phyloP scores from a whole-genome alignment of 2,113 vertebrate genomes.

The Corythornis cristatus region DNA sequence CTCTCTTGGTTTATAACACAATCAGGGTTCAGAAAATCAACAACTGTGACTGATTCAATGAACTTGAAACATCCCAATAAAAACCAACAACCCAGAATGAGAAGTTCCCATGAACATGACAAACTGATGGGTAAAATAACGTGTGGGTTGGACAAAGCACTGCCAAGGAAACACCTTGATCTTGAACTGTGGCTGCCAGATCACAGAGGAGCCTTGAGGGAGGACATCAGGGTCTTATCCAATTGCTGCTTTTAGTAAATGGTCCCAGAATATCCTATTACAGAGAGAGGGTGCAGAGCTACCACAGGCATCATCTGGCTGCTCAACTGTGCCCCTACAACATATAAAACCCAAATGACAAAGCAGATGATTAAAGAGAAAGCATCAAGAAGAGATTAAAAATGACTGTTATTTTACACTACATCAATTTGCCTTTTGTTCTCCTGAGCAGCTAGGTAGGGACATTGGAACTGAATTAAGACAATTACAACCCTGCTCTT shows the following conservation, averaged over 20 bases:
- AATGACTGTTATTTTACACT: not conserved
- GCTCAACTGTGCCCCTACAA: not conserved
- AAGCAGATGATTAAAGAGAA: conserved; percentile 29
- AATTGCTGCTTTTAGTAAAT: not conserved
- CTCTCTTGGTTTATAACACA: not conserved
- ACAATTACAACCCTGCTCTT: not conserved
- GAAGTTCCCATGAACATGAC: not conserved
- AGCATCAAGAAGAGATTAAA: conserved; percentile 11
- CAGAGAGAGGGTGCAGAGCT: not conserved
- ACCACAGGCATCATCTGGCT: not conserved
- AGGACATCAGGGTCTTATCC: conserved; percentile 48
- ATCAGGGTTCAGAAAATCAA: not conserved
- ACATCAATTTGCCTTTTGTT: not conserved
- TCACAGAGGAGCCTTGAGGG: conserved; percentile 21
- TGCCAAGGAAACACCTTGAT: conserved; percentile 27
- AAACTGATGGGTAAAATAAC: not conserved
- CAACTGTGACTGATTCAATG: not conserved
- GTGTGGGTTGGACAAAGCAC: not conserved
- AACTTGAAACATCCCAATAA: conserved; percentile 5
- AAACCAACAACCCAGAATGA: not conserved
- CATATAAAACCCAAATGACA: not conserved
- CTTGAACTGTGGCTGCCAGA: conserved; percentile 26
- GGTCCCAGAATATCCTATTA: conserved; percentile 49
- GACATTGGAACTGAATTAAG: not conserved
- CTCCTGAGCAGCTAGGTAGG: not conserved